Base-by-base conservation (phyloP, 1,140 invertebrate species). In the Leptinotarsa undecemlineata region DNA sequence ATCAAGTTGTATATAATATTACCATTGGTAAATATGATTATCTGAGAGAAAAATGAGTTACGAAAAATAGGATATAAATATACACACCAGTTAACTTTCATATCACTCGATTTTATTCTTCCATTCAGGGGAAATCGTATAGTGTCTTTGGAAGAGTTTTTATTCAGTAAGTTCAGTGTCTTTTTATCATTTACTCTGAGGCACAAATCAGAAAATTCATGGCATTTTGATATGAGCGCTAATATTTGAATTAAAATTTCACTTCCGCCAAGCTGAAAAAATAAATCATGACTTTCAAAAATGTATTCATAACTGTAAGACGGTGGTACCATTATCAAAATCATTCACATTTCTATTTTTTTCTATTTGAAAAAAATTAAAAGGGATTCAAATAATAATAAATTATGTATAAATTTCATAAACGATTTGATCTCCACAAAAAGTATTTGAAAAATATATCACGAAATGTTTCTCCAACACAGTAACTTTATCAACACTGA, bases 71-170 rank as follows among this genome's bases (percentile, higher is more conserved):
- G 2, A 33, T 11, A 42, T 42, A 57, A 19, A 19, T 60, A 51
- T 17, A 75, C 47, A 76, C 85, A 90, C 90, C 89, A 90, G 80
- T 90, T 90, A 19, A 91, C 85, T 86, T 92, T 92, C 88, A 90
- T 88, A 69, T 88, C 86, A 72, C 81, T 83, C 67, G 87, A 89
- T 76, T 88, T 89, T 17, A 92, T 89, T 78, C 86, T 88, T 21
- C 88, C 90, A 64, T 81, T 80, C 62, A 91, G 80, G 4, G 88
- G 89, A 85, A 87, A 92, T 51, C 90, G 84, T 19, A 91, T 88
- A 2, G 86, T 85, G 51, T 85, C 75, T 62, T 82, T 82, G 63
- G 86, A 84, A 73, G 87, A 87, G 74, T 86, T 86, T 77, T 86
- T 87, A 81, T 92, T 92, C n/a, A 92, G 79, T 11, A 82, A 78